These are phyloP conservation scores for Mus spicilegus DNA, from an alignment of 2,113 vertebrate genomes.

Conservation along the genomic window DNA sequence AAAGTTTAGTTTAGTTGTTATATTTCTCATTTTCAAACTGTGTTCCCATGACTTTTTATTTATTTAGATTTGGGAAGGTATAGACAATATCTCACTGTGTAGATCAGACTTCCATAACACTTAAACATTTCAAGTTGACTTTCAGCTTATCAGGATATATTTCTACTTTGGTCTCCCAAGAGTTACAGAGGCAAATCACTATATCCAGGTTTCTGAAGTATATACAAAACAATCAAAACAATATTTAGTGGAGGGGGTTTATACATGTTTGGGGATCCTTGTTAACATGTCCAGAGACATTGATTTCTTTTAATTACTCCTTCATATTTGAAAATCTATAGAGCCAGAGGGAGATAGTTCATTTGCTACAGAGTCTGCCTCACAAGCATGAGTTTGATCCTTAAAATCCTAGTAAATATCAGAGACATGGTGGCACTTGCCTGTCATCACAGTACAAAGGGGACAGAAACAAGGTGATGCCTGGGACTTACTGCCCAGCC, in stretches of 20 bases:
- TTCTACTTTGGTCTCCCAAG: neutral
- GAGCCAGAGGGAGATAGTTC: neutral
- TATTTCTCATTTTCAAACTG: neutral
- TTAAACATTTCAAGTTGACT: neutral
- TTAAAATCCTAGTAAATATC: neutral
- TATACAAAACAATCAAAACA: neutral
- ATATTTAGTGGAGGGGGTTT: neutral
- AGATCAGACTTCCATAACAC: neutral
- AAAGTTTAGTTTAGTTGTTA: neutral
- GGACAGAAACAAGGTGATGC: neutral
- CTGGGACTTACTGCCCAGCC: neutral
- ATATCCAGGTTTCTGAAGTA: neutral
- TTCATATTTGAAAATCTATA: neutral
- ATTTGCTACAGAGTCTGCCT: neutral
- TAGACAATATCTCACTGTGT: neutral
- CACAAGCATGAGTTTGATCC: neutral
- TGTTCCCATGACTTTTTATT: neutral
- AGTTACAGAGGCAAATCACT: neutral
- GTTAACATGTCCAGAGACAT: slow-evolving; percentile 16
- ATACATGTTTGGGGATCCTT: neutral
- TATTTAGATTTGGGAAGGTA: neutral
- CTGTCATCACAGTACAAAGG: neutral
- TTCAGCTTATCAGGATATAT: neutral
- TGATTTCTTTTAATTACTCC: slow-evolving; percentile 10
- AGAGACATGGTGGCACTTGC: neutral